Evolutionary conservation across 2,113 vertebrate species (phyloP), one percentile per base, ranked within the genome.

Genomic region (Ancistrus triradiatus): DNA sequence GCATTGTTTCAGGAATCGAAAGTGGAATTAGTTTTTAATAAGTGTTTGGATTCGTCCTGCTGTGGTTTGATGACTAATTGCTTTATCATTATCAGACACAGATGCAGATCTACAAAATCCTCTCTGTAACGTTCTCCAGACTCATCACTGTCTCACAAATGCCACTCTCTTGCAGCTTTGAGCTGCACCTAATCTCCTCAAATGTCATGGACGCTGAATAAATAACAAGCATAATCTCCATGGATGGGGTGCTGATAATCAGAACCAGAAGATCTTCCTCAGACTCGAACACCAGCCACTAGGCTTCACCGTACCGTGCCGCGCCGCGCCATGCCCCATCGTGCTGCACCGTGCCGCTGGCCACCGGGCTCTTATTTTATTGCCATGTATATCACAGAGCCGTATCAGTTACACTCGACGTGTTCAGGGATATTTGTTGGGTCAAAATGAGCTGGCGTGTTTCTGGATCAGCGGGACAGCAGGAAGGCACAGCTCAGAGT

Each of bases 211-310:
- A n/a, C 13, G 18, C 40, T n/a, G 18, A 47, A 60, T 60, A 60
- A 60, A 60, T 60, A 60, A 46, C 58, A 60, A 15, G 27, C 42
- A 13, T 60, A 60, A 60, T 60, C 58, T 60, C 42, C n/a, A 5
- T 47, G 58, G 58, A 35, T 55, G 56, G 51, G 62, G 47, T 51
- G 63, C 44, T 51, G 48, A 51, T 47, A 60, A 60, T 60, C 58
- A 47, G 19, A 47, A 60, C 47, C 46, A 60, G 43, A 31, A 27
- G 42, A 60, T 60, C 8, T 59, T 18, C 14, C 57, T 47, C 25
- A 7, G 42, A 15, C 42, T 35, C 42, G 28, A 60, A 31, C 27
- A 31, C 27, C 3, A 31, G 27, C 27, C 27, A 7, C 27, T 7
- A 7, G 27, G 27, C 7, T 31, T 31, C n/a, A n/a, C n/a, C n/a